phyloP scores from a whole-genome alignment of 2,113 vertebrate genomes.

The Alectura lathami region DNA sequence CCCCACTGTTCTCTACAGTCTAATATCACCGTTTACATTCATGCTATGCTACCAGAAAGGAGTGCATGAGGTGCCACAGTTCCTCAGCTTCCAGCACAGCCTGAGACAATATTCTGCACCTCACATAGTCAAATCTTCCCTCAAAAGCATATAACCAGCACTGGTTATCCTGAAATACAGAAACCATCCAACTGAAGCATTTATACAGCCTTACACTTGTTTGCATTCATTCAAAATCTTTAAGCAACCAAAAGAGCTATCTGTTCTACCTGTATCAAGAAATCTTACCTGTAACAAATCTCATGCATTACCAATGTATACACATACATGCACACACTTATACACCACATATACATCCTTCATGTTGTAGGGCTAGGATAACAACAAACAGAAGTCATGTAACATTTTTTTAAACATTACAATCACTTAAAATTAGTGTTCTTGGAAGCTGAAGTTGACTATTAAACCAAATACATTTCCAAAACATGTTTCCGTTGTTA shows the following conservation, averaged over 20 bases:
- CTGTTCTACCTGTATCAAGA: not conserved
- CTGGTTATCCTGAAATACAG: rapidly evolving
- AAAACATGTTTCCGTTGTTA: conserved; percentile 33
- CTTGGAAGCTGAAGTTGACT: not conserved
- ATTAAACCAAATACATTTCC: not conserved
- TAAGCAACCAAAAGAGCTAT: not conserved
- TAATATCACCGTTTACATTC: not conserved
- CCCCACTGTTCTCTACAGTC: not conserved
- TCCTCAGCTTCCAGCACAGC: not conserved
- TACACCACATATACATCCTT: too few species aligned
- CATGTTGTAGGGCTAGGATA: not conserved
- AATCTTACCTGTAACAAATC: not conserved
- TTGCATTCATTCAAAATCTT: not conserved
- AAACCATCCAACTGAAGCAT: not conserved
- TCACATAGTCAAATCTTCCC: rapidly evolving
- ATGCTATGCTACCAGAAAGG: not conserved
- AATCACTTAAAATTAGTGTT: not conserved
- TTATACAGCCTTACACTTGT: not conserved
- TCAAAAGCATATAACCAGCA: not conserved
- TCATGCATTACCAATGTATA: not conserved
- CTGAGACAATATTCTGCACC: not conserved
- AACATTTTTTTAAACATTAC: not conserved
- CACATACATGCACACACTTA: too few species aligned
- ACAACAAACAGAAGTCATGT: not conserved
- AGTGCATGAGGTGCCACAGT: not conserved